Percentiles rank a stretch among this genome's conserved stretches.
These are phyloP conservation scores for Emydura subglobosa DNA, from an alignment of 2,113 vertebrate genomes.

Conservation along the genomic window DNA sequence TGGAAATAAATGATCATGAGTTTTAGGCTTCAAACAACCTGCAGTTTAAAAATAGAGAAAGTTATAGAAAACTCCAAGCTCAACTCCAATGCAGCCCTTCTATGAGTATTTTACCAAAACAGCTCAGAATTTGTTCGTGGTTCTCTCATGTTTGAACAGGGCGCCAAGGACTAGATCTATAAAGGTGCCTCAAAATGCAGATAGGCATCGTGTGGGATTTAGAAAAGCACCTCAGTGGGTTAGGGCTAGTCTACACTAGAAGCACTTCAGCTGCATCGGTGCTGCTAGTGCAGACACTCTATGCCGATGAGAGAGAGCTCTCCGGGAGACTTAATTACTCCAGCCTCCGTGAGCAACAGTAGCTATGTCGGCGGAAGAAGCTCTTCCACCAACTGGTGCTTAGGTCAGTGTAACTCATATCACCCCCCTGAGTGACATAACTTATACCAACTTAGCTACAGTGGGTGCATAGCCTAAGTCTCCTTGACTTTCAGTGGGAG, in stretches of 20 bases:
- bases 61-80: constrained; percentile 57
- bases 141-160: constrained; percentile 38
- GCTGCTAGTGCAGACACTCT: neutral
- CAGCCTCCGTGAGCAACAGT: neutral
- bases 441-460: too few relatives aligned
- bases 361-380: neutral
- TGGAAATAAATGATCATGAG: constrained; percentile 78
- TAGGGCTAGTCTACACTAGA: too few relatives aligned
- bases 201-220: too few relatives aligned
- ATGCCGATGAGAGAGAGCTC: too few relatives aligned
- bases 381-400: too few relatives aligned
- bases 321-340: neutral
- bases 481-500: too few relatives aligned
- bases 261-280: too few relatives aligned
- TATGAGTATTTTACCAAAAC: constrained; percentile 49
- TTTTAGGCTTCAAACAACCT: constrained; percentile 67
- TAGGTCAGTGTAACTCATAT: too few relatives aligned
- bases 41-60: constrained; percentile 33
- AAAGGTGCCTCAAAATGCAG: too few relatives aligned
- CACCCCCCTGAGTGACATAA: too few relatives aligned
- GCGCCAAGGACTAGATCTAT: constrained; percentile 19
- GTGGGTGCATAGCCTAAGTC: too few relatives aligned
- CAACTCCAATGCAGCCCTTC: constrained; percentile 24
- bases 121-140: constrained; percentile 37
- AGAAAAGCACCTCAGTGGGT: too few relatives aligned